A percentile compares a stretch with the other conserved stretches of the same genome.
phyloP scores from a whole-genome alignment of 2,113 vertebrate species.

The Siniperca chuatsi region DNA sequence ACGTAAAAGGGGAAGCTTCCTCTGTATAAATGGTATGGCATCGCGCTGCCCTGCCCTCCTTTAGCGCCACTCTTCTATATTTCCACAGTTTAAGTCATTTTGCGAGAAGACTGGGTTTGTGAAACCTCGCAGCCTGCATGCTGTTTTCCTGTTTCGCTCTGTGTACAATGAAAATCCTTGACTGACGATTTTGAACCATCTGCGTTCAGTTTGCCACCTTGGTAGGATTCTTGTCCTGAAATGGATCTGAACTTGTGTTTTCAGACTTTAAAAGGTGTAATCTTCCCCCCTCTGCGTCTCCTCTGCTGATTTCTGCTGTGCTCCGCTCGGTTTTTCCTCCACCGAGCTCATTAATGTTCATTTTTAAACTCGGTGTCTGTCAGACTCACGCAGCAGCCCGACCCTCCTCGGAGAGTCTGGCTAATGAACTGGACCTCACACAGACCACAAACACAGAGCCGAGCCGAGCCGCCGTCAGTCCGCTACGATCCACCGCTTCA shows the following conservation, averaged over 20 bases:
- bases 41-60: too few relatives aligned
- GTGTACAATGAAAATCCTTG: too few relatives aligned
- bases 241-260: neutral
- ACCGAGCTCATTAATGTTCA: conserved; percentile 7
- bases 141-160: too few relatives aligned
- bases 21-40: too few relatives aligned
- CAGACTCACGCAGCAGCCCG: neutral
- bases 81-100: too few relatives aligned
- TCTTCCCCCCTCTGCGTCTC: neutral
- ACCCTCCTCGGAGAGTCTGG: neutral
- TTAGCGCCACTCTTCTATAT: too few relatives aligned
- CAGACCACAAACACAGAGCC: conserved; percentile 47
- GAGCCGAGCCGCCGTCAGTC: neutral
- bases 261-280: neutral
- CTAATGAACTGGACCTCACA: conserved; percentile 56
- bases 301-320: neutral
- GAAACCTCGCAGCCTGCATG: too few relatives aligned
- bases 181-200: too few relatives aligned
- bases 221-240: too few relatives aligned
- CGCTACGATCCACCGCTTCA: conserved; percentile 2
- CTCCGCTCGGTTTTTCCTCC: neutral
- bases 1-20: too few relatives aligned
- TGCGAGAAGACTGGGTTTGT: too few relatives aligned
- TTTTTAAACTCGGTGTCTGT: neutral
- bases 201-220: too few relatives aligned